Evolutionary conservation across 2,113 vertebrate species (phyloP).

Genomic region (Chauna torquata): DNA sequence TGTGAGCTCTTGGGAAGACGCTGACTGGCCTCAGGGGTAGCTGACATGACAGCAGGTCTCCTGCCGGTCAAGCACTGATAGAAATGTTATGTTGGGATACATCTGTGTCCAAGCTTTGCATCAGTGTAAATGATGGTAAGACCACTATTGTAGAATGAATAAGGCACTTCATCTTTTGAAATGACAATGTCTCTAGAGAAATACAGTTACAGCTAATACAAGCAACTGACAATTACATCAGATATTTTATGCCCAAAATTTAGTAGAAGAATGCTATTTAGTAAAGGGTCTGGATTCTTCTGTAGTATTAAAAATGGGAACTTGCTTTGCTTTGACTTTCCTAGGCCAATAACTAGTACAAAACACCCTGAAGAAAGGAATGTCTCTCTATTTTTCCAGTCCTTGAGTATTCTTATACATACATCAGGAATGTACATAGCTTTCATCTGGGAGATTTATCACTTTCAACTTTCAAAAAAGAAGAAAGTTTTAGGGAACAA

Average conservation of each 20-base stretch:
- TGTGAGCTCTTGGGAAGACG: not conserved
- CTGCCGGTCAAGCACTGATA: not conserved
- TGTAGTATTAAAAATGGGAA: not conserved
- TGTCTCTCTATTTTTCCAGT: not conserved
- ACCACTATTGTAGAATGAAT: not conserved
- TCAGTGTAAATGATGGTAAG: not conserved
- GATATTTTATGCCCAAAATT: not conserved
- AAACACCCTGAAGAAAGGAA: not conserved
- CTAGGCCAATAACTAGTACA: not conserved
- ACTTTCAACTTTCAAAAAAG: not conserved
- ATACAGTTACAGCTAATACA: not conserved
- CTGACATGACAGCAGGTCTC: not conserved
- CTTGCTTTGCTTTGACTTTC: not conserved
- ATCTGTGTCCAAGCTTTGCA: not conserved
- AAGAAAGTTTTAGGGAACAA: not conserved
- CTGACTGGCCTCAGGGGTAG: not conserved
- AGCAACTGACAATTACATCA: not conserved
- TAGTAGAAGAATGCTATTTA: not conserved
- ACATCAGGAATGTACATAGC: not conserved
- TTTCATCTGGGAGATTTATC: not conserved
- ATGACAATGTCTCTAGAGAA: not conserved
- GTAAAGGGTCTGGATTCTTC: not conserved
- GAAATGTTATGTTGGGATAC: not conserved
- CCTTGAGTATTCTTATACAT: not conserved
- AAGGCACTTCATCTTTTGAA: not conserved